Evolutionary conservation across 2,113 vertebrate species (phyloP), one percentile per base, ranked within the genome.

Genomic region (Zosterops lateralis): DNA sequence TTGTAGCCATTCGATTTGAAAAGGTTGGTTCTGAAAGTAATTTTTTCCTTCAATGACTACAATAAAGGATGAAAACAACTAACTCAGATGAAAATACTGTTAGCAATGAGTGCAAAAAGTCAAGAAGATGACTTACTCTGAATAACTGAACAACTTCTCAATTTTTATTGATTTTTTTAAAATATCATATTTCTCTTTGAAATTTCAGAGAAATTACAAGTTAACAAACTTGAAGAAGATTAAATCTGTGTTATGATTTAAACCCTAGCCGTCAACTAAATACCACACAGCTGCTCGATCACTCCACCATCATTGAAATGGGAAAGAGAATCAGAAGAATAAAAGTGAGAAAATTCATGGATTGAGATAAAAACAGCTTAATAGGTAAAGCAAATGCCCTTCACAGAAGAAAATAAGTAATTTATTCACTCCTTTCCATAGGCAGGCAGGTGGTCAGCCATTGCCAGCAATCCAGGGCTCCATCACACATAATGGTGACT

Each of bases 381-480:
- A 66, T 14, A 42, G 4, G 6, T 34, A 84, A 31, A 50, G 19
- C 2, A 47, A 75, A 57, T 57, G 2, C 5, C 17, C 31, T 75
- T 57, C 16, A 40, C 5, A 42, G 19, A 31, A 66, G 51, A 48
- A n/a, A 73, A 72, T 2, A 47, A 56, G 12, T 24, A 24, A 50
- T 40, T 57, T 40, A 25, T 48, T 74, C 16, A 25, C 42, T 34
- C 12, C 10, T 57, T 48, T 9, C 29, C 34, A 40, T 16, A 24
- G 29, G 7, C 29, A 40, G 50, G 7, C 9, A 56, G 9, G 5
- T 56, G 15, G 56, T 73, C 0, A 0, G 12, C 24, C 10, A 29
- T 40, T 0, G 0, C 5, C 42, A 74, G 18, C n/a, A 48, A 40
- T 13, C 19, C 34, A 57, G 42, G 19, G 16, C 15, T 48, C 29